A percentile compares a stretch with the other conserved stretches of the same genome.
phyloP scores from a whole-genome alignment of 37 sponge, comb jelly and placozoan genomes.

The Aphrocallistes beatrix region DNA sequence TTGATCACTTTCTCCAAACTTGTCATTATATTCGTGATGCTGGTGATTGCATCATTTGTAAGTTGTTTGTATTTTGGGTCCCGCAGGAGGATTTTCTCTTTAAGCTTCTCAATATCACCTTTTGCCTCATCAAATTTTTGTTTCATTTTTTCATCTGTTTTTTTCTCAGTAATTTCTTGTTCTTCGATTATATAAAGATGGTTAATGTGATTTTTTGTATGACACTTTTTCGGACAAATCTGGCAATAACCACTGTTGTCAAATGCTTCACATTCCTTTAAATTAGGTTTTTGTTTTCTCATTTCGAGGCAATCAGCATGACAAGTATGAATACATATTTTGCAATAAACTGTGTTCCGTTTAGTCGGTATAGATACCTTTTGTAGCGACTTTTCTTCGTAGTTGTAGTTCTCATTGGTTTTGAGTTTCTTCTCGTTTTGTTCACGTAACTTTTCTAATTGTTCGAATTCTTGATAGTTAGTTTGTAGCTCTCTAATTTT shows the following conservation, averaged over 20 bases:
- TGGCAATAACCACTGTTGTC: neutral
- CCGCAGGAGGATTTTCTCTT: neutral
- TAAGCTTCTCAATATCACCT: neutral
- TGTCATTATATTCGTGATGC: neutral
- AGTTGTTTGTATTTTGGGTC: neutral
- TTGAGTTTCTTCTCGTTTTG: neutral
- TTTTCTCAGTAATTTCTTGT: neutral
- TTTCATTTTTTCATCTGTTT: neutral
- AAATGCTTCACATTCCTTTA: neutral
- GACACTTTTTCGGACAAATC: neutral
- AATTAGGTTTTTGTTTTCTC: neutral
- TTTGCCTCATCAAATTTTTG: neutral
- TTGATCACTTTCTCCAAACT: neutral
- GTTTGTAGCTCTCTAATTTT: too few species aligned
- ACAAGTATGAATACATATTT: neutral
- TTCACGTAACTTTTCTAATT: neutral
- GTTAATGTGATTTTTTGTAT: neutral
- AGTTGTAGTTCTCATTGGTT: neutral
- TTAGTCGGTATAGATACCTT: neutral
- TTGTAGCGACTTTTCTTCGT: neutral
- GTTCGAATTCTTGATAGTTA: neutral
- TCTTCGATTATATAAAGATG: conserved; percentile 5
- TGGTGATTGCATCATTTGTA: neutral
- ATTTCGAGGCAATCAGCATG: neutral
- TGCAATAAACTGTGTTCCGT: neutral